Conservation (phyloP, 1,140 invertebrate genomes). For the Pomacea maculata region DNA sequence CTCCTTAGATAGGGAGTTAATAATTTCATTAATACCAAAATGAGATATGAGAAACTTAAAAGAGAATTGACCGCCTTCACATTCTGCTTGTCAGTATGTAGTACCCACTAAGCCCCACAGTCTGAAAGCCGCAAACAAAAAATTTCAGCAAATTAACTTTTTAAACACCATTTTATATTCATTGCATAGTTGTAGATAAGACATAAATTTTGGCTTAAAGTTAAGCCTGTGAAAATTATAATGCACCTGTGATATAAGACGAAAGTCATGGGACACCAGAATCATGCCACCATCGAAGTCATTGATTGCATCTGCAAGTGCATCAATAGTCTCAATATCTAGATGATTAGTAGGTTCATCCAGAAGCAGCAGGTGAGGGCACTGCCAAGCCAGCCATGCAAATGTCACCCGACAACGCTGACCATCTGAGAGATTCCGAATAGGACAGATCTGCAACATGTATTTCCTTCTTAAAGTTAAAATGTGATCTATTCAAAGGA, state of each 20-base stretch:
- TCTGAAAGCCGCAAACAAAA: too few relatives aligned
- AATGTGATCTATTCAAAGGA: too few relatives aligned
- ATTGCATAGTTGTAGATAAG: background rate
- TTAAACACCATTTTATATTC: background rate
- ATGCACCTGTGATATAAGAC: constrained; percentile 95
- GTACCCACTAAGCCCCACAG: too few relatives aligned
- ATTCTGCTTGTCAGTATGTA: too few relatives aligned
- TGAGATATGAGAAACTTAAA: too few relatives aligned
- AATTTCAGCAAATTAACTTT: too few relatives aligned
- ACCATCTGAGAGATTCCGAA: constrained; percentile 96
- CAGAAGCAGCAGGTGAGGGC: constrained; percentile 90
- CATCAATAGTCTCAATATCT: constrained; percentile 99
- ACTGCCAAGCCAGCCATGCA: constrained; percentile 95
- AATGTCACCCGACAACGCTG: constrained; percentile 98
- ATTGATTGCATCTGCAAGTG: constrained; percentile 96
- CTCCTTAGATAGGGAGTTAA: too few relatives aligned
- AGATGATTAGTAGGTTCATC: constrained; percentile 99
- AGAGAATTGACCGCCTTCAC: too few relatives aligned
- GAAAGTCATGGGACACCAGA: constrained; percentile 96
- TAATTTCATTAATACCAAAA: too few relatives aligned
- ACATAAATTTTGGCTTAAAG: too few relatives aligned
- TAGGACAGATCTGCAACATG: constrained; percentile 85
- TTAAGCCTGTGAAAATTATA: too few relatives aligned
- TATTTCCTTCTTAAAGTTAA: background rate
- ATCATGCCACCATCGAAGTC: constrained; percentile 98